Conservation (phyloP, 2,888 invertebrate species). For the Lochmaea crataegi region DNA sequence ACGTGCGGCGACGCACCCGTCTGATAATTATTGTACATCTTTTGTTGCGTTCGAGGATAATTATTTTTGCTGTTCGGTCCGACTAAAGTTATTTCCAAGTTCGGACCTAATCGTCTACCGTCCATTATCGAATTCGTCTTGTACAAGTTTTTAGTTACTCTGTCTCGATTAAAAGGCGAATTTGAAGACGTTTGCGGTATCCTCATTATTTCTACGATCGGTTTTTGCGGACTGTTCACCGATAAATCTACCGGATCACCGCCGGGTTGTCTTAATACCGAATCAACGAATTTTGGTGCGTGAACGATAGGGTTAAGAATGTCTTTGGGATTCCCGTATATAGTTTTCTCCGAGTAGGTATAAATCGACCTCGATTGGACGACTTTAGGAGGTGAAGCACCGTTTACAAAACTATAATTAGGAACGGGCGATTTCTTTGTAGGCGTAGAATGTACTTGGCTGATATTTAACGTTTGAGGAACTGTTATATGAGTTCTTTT, state of each 20-base stretch:
- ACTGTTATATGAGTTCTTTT: constrained; percentile 65
- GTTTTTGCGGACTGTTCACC: constrained; percentile 66
- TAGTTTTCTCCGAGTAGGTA: constrained; percentile 72
- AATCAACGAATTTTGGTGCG: constrained; percentile 62
- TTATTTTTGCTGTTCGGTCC: constrained; percentile 46
- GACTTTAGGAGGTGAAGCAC: constrained; percentile 68
- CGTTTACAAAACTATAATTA: constrained; percentile 46
- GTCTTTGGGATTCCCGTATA: constrained; percentile 81
- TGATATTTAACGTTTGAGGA: constrained; percentile 57
- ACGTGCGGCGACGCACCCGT: constrained; percentile 2
- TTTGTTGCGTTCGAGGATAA: constrained; percentile 18
- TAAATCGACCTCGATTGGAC: constrained; percentile 76
- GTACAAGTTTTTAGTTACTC: constrained; percentile 51
- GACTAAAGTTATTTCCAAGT: constrained; percentile 79
- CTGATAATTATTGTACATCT: constrained; percentile 5
- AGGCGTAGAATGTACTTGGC: constrained; percentile 44
- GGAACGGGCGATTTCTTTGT: constrained; percentile 31
- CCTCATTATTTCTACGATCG: constrained; percentile 72
- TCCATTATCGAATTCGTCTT: constrained; percentile 60
- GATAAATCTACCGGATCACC: constrained; percentile 76
- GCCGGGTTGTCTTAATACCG: constrained; percentile 60
- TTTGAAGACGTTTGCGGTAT: constrained; percentile 61
- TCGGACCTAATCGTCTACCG: constrained; percentile 70
- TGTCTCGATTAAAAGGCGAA: constrained; percentile 39
- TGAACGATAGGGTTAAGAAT: constrained; percentile 69